Conservation (phyloP, 2,797 vertebrate species). For the Gymnothorax javanicus region DNA sequence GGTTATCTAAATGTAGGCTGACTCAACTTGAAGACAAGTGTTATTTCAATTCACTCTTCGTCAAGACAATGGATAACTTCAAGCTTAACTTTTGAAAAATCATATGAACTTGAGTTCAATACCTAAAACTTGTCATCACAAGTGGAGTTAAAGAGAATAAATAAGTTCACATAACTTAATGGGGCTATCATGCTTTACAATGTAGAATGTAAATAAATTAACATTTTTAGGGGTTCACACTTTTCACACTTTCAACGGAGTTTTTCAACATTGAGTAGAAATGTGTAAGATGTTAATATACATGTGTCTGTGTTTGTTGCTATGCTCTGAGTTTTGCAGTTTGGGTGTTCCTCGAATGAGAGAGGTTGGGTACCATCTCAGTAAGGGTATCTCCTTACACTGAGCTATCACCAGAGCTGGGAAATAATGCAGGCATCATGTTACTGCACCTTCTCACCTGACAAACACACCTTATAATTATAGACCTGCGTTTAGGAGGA, state of each 20-base stretch:
- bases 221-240: neutral
- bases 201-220: too few species aligned
- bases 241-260: neutral
- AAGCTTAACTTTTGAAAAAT: too few species aligned
- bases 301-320: conserved; percentile 28
- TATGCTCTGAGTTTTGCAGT: conserved; percentile 66
- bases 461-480: conserved; percentile 63
- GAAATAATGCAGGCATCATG: conserved; percentile 68
- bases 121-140: too few species aligned
- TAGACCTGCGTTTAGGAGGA: conserved; percentile 49
- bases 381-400: conserved; percentile 68
- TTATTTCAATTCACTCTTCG: too few species aligned
- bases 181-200: too few species aligned
- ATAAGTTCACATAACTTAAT: too few species aligned
- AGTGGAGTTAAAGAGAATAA: too few species aligned
- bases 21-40: too few species aligned
- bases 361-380: conserved; percentile 62
- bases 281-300: neutral
- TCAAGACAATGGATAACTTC: too few species aligned
- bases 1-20: too few species aligned
- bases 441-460: conserved; percentile 70
- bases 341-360: conserved; percentile 48
- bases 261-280: neutral
- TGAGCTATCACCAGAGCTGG: conserved; percentile 61
- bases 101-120: too few species aligned